Evolutionary conservation across 2,797 vertebrate species (phyloP).

Genomic region (Martes flavigula): DNA sequence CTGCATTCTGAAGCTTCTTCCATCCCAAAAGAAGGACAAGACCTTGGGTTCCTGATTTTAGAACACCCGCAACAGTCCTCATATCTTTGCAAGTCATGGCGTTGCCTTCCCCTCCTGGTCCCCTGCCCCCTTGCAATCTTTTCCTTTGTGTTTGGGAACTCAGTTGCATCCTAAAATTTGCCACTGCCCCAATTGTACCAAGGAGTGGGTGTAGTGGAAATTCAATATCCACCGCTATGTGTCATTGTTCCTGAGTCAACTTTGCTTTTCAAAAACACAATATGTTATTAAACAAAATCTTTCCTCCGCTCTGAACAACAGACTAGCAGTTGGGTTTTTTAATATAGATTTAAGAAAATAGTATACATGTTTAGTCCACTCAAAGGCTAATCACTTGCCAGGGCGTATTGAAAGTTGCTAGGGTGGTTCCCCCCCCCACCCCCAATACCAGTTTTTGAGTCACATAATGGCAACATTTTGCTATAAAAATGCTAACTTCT

Average conservation of each 20-base stretch:
- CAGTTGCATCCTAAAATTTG: constrained; percentile 62
- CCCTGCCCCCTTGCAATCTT: background rate
- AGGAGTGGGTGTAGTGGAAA: constrained; percentile 73
- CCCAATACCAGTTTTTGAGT: constrained; percentile 66
- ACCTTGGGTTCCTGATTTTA: background rate
- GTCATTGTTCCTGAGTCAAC: constrained; percentile 80
- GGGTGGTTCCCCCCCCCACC: constrained; percentile 35
- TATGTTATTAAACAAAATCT: constrained; percentile 81
- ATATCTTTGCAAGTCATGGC: background rate
- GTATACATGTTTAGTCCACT: constrained; percentile 71
- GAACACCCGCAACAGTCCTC: background rate
- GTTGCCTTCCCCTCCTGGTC: background rate
- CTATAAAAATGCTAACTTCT: constrained; percentile 76
- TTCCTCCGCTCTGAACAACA: constrained; percentile 77
- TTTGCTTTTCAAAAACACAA: constrained; percentile 77
- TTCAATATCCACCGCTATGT: constrained; percentile 72
- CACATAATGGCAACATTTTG: constrained; percentile 74
- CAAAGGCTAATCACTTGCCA: constrained; percentile 73
- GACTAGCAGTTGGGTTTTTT: constrained; percentile 55
- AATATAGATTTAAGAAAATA: constrained; percentile 73
- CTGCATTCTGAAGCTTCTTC: background rate
- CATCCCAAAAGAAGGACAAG: background rate
- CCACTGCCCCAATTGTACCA: constrained; percentile 41
- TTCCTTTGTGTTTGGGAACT: constrained; percentile 17
- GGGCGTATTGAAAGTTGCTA: constrained; percentile 56